phyloP scores from a whole-genome alignment of 2,888 invertebrate genomes.

The Orgyia antiqua region DNA sequence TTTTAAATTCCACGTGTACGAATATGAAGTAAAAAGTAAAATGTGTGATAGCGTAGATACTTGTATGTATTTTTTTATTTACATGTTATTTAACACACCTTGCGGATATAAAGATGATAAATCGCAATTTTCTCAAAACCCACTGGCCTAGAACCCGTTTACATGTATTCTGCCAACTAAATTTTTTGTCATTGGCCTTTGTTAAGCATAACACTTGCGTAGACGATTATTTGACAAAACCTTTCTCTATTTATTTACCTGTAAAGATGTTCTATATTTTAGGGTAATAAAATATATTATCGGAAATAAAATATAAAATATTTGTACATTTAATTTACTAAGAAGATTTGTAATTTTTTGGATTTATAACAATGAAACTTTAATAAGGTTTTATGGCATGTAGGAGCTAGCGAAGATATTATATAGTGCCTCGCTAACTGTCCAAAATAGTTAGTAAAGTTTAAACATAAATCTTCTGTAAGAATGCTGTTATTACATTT shows the following conservation, averaged over 20 bases:
- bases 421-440: too few relatives aligned
- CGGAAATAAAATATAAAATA: neutral
- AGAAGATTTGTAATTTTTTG: too few relatives aligned
- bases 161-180: slow-evolving; percentile 43
- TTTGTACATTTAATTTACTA: too few relatives aligned
- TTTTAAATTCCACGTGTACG: too few relatives aligned
- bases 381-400: too few relatives aligned
- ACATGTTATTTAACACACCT: slow-evolving; percentile 28
- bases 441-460: too few relatives aligned
- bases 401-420: too few relatives aligned
- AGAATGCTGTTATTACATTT: too few relatives aligned
- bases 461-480: too few relatives aligned
- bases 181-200: slow-evolving; percentile 33
- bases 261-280: slow-evolving; percentile 47
- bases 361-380: too few relatives aligned
- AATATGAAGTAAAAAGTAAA: too few relatives aligned
- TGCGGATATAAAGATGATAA: slow-evolving; percentile 36
- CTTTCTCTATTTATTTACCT: slow-evolving; percentile 51
- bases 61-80: neutral
- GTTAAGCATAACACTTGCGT: slow-evolving; percentile 54
- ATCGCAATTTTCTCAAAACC: slow-evolving; percentile 33
- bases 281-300: slow-evolving; percentile 32
- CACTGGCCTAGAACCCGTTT: slow-evolving; percentile 31
- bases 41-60: too few relatives aligned
- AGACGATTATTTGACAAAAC: slow-evolving; percentile 62